Evolutionary conservation across 2,797 vertebrate genomes (phyloP), one percentile per base, ranked within the genome.

Genomic region (Pteropus rufus): DNA sequence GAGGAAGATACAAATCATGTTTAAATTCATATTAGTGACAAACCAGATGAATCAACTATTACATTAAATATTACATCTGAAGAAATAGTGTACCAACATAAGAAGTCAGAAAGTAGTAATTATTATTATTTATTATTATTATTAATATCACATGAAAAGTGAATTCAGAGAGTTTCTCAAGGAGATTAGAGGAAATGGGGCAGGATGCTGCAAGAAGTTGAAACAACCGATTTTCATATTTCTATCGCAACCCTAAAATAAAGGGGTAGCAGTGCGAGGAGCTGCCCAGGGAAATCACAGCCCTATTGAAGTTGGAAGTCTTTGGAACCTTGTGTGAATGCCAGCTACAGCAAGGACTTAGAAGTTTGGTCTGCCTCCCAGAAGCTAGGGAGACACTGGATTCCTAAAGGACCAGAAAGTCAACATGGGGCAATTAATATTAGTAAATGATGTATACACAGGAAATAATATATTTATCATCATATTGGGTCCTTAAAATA

Each of bases 11-110:
- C 12, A 89, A 80, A 52, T 81, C 26, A 73, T 3, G 1, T 52
- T 85, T 77, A 67, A 95, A 79, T 26, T 52, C 4, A 2, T 34
- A 77, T 77, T 88, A 91, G 44, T 52, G 65, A 24, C 9, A 69
- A 44, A 86, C 7, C 8, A 85, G 11, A 54, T 44, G 3, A 88
- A 41, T 34, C 54, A 87, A 73, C 23, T 62, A 34, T 60, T 62
- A 26, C n/a, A 29, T 83, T 88, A 92, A 65, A 26, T 39, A 31
- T 31, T 44, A 2, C 44, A 10, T 49, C 3, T 93, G 19, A 62
- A 69, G 11, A 41, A 86, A 44, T 54, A 58, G 56, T 7, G 80
- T 24, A n/a, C 8, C 10, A 64, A 54, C 0, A 31, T 24, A 36
- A 26, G 56, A 80, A 1, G 4, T 76, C 31, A 44, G 34, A 65